These are phyloP conservation scores for Trachelus tabidus DNA, from an alignment of 2,888 invertebrate genomes.

Conservation along the genomic window DNA sequence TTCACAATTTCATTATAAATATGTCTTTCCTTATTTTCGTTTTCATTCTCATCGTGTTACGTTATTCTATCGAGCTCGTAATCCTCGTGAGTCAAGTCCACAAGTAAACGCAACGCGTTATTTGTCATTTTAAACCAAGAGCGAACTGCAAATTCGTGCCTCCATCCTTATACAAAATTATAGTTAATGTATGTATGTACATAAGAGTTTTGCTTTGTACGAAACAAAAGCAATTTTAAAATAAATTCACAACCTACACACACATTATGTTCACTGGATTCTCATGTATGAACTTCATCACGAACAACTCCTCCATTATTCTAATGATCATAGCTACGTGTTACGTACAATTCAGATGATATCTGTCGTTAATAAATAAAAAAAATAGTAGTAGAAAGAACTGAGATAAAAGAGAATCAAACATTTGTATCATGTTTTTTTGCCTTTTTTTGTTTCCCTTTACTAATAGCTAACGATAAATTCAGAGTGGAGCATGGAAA, in stretches of 20 bases:
- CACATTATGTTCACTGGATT: slow-evolving; percentile 28
- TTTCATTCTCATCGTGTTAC: background rate
- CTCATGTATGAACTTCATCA: slow-evolving; percentile 1
- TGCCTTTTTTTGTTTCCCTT: slow-evolving; percentile 1
- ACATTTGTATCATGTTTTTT: background rate
- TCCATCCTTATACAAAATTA: slow-evolving; percentile 35
- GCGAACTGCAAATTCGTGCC: slow-evolving; percentile 33
- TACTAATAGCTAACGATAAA: slow-evolving; percentile 27
- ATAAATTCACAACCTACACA: slow-evolving; percentile 62
- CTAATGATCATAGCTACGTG: slow-evolving; percentile 34
- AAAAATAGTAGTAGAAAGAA: slow-evolving; percentile 19
- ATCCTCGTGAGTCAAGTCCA: background rate
- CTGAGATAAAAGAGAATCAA: background rate
- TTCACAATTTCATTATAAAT: background rate
- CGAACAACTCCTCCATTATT: slow-evolving; percentile 34
- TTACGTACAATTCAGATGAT: slow-evolving; percentile 42
- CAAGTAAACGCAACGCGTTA: background rate
- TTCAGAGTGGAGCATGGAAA: slow-evolving; percentile 26
- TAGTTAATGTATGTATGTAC: slow-evolving; percentile 47
- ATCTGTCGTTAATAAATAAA: slow-evolving; percentile 44
- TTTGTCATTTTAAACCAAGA: slow-evolving; percentile 4
- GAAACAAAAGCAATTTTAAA: slow-evolving; percentile 49
- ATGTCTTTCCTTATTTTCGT: background rate
- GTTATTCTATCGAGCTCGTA: background rate
- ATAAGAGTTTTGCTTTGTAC: slow-evolving; percentile 48